These are phyloP conservation scores for Sarcophilus harrisii DNA, from an alignment of 2,797 vertebrate species.

Conservation along the genomic window DNA sequence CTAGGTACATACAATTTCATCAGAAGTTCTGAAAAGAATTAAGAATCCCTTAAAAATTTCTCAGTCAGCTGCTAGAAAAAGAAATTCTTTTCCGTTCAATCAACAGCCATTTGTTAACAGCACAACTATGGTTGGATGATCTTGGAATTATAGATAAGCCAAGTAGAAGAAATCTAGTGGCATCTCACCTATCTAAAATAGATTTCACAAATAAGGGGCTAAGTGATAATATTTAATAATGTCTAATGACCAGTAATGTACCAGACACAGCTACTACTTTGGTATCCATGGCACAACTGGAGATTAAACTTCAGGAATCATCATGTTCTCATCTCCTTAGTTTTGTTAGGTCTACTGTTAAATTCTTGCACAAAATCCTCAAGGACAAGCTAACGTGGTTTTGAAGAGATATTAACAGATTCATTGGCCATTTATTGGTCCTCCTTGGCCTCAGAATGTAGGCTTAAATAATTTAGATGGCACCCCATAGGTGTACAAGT, in stretches of 20 bases:
- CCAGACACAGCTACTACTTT: conserved; percentile 93
- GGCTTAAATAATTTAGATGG: conserved; percentile 80
- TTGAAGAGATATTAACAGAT: conserved; percentile 94
- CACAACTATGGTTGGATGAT: conserved; percentile 91
- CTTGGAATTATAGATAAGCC: conserved; percentile 87
- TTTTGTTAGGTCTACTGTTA: conserved; percentile 93
- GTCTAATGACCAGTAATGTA: conserved; percentile 95
- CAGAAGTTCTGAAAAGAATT: conserved; percentile 93
- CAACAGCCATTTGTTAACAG: conserved; percentile 88
- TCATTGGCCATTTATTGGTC: conserved; percentile 93
- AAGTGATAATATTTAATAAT: conserved; percentile 95
- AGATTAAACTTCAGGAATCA: conserved; percentile 91
- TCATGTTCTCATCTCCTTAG: conserved; percentile 91
- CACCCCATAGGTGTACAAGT: conserved; percentile 85
- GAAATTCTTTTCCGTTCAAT: conserved; percentile 88
- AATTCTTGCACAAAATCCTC: conserved; percentile 98
- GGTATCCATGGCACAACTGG: conserved; percentile 91
- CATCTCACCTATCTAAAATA: conserved; percentile 94
- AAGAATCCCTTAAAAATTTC: conserved; percentile 87
- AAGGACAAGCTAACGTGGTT: conserved; percentile 93
- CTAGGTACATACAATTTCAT: conserved; percentile 92
- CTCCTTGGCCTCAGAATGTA: conserved; percentile 86
- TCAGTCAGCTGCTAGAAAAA: conserved; percentile 87
- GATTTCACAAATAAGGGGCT: conserved; percentile 94
- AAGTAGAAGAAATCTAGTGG: conserved; percentile 91